Conservation (phyloP, 1,140 invertebrate species). For the Micrasema minimum region DNA sequence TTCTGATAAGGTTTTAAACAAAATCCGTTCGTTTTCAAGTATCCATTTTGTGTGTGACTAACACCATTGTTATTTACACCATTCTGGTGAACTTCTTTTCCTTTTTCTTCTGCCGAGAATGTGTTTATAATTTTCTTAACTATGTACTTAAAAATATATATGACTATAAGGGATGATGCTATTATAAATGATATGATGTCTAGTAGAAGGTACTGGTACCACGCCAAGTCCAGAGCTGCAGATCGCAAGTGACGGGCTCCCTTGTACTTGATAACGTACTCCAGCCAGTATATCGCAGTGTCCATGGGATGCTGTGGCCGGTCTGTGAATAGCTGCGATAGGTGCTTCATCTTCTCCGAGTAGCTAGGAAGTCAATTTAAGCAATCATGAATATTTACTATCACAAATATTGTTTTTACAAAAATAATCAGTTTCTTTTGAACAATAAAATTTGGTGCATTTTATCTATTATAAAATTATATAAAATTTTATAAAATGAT, state of each 20-base stretch:
- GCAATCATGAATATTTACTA: too few species aligned
- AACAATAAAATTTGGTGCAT: too few species aligned
- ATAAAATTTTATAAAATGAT: too few species aligned
- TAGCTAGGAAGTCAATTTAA: conserved; percentile 51
- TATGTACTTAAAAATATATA: conserved; percentile 11
- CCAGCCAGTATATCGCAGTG: conserved; percentile 67
- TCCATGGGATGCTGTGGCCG: conserved; percentile 60
- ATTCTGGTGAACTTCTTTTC: conserved; percentile 18
- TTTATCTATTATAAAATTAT: too few species aligned
- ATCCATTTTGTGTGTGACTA: neutral
- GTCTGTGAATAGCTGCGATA: conserved; percentile 63
- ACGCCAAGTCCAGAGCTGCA: conserved; percentile 65
- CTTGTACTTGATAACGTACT: conserved; percentile 69
- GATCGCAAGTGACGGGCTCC: conserved; percentile 68
- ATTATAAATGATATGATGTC: conserved; percentile 63
- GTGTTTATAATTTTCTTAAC: conserved; percentile 18
- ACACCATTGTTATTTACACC: conserved; percentile 45
- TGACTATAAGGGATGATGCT: neutral
- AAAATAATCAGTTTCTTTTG: too few species aligned
- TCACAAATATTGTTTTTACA: too few species aligned
- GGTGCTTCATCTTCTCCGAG: conserved; percentile 54
- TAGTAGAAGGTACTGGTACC: conserved; percentile 69
- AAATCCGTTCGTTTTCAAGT: conserved; percentile 38
- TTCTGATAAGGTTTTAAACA: conserved; percentile 38
- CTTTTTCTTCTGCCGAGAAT: conserved; percentile 6